phyloP scores from a whole-genome alignment of 2,797 vertebrate genomes.

The Siniperca undulata region DNA sequence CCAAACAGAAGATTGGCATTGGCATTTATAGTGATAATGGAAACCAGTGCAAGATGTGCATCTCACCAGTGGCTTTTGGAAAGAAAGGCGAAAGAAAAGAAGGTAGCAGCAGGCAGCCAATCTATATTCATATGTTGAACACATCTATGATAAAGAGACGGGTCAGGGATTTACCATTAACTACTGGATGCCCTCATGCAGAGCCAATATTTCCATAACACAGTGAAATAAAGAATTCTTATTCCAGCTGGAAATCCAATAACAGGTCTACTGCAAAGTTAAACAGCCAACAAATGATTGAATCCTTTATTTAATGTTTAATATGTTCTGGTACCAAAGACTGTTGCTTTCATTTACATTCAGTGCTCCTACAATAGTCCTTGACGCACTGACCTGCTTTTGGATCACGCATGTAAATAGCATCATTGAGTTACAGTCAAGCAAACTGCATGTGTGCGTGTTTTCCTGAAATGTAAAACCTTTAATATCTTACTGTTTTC shows the following conservation, averaged over 20 bases:
- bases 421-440: neutral
- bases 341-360: neutral
- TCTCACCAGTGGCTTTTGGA: conserved; percentile 49
- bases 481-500: neutral
- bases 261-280: conserved; percentile 8
- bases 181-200: conserved; percentile 28
- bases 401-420: neutral
- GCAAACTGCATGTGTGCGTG: neutral
- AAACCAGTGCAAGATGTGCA: conserved; percentile 65
- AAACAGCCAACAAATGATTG: neutral
- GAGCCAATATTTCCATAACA: conserved; percentile 39
- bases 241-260: conserved; percentile 32
- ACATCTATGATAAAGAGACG: conserved; percentile 60
- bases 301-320: conserved; percentile 1
- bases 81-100: conserved; percentile 37
- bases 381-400: conserved; percentile 26
- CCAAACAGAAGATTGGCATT: conserved; percentile 58
- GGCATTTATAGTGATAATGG: conserved; percentile 73
- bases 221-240: conserved; percentile 10
- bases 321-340: neutral
- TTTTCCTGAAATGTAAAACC: neutral
- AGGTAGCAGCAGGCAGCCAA: conserved; percentile 50
- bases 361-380: neutral
- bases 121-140: conserved; percentile 65
- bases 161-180: conserved; percentile 59